Base-by-base conservation (phyloP, 2,888 invertebrate species). In the Allacma fusca region DNA sequence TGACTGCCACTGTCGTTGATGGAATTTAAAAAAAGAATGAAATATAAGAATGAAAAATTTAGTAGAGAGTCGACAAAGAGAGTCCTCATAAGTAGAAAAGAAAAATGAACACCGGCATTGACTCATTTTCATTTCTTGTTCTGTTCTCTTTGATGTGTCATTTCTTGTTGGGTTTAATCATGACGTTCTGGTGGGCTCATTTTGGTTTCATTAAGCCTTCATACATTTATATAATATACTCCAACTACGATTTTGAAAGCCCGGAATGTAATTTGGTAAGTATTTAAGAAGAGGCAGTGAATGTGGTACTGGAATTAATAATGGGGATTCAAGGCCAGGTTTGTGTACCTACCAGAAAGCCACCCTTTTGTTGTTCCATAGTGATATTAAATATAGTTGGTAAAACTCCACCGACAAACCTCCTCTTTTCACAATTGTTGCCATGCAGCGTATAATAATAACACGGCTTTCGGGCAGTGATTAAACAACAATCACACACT, bases 71-170 rank as follows among this genome's bases (percentile, higher is more conserved):
- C n/a, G n/a, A n/a, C n/a, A n/a, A n/a, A n/a, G n/a, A n/a, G n/a
- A n/a, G n/a, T n/a, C n/a, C 19, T 19, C 50, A 50, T 5, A 50
- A 50, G 50, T 19, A 50, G 16, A 16, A 50, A 19, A 50, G 34
- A 50, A 16, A 50, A 50, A 50, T n/a, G 50, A 50, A 50, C 50
- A 50, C 50, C 50, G 50, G 50, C 50, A 50, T 50, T 50, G 50
- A 50, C 19, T 50, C 50, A n/a, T 50, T 12, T 2, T n/a, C n/a
- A 19, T 50, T 13, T 13, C 16, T 50, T 50, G 50, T 19, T n/a
- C 16, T 50, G n/a, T n/a, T n/a, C n/a, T 19, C 50, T 50, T 19
- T 50, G n/a, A n/a, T 16, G 16, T 50, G n/a, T 50, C 16, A 50
- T 13, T 50, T 50, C 16, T n/a, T 50, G 19, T n/a, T 50, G 2